phyloP scores from a whole-genome alignment of 2,888 invertebrate species.

The Tillus elongatus region DNA sequence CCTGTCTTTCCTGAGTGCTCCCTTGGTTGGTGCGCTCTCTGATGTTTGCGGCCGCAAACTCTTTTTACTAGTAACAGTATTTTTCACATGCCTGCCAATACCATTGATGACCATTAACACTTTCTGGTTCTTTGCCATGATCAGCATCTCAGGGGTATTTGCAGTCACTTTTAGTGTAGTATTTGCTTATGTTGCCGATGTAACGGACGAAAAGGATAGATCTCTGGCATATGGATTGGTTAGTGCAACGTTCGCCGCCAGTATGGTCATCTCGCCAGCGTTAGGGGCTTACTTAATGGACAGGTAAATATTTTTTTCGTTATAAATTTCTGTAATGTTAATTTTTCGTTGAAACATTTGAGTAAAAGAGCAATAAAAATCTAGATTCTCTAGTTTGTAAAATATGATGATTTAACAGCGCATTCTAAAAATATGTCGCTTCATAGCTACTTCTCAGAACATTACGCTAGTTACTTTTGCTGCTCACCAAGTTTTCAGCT shows the following conservation, averaged over 20 bases:
- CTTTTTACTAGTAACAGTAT: conserved; percentile 93
- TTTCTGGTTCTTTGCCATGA: conserved; percentile 90
- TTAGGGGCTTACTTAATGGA: conserved; percentile 85
- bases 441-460: no score
- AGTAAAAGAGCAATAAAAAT: no score
- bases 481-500: no score
- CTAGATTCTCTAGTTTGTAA: no score
- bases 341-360: no score
- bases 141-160: conserved; percentile 97
- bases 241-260: conserved; percentile 93
- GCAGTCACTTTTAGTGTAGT: conserved; percentile 99
- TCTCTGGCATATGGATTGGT: conserved; percentile 93
- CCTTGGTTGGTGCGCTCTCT: conserved; percentile 86
- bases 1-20: conserved; percentile 94
- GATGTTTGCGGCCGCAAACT: conserved; percentile 99
- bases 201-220: conserved; percentile 92
- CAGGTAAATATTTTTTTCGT: conserved; percentile 45
- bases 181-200: conserved; percentile 98
- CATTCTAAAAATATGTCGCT: no score
- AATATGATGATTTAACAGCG: no score
- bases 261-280: conserved; percentile 97
- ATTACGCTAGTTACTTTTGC: no score
- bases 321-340: neutral
- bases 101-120: conserved; percentile 98
- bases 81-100: conserved; percentile 98